Evolutionary conservation across 2,797 vertebrate species (phyloP).

Genomic region (Pseudotriccus pelzelni): DNA sequence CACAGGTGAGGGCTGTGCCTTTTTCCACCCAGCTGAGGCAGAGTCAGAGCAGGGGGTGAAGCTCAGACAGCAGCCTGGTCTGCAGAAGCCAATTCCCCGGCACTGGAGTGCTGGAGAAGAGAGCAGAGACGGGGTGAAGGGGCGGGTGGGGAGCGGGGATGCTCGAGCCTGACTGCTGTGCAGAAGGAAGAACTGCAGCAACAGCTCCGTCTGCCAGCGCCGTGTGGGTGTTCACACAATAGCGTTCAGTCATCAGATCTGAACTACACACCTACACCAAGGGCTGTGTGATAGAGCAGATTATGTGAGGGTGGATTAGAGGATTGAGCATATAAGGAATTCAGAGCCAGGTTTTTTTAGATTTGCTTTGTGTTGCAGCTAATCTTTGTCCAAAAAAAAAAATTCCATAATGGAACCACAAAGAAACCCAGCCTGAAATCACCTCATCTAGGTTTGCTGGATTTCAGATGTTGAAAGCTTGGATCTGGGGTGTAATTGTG

Average conservation of each 20-base stretch:
- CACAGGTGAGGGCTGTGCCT: fast-evolving
- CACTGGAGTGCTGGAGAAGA: not conserved
- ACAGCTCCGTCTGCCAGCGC: not conserved
- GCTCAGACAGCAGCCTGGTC: not conserved
- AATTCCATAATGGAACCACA: not conserved
- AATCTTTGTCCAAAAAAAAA: not conserved
- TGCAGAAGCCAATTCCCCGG: not conserved
- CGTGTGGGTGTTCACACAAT: constrained; percentile 35
- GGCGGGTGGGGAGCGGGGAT: not conserved
- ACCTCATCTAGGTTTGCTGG: not conserved
- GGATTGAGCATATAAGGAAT: not conserved
- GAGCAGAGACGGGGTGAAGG: not conserved
- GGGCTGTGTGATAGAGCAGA: constrained; percentile 43
- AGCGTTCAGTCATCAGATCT: constrained; percentile 1
- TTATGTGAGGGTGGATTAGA: constrained; percentile 55
- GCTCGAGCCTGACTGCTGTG: not conserved
- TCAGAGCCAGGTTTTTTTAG: not conserved
- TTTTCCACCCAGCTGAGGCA: not conserved
- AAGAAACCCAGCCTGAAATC: constrained; percentile 27
- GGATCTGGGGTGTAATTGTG: constrained; percentile 53
- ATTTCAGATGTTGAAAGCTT: constrained; percentile 51
- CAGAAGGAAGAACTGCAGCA: not conserved
- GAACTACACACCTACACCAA: constrained; percentile 54
- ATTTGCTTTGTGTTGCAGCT: constrained; percentile 1
- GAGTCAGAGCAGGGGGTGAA: not conserved